These are phyloP conservation scores for Steinernema feltiae DNA, from an alignment of 1,140 invertebrate genomes.

Conservation along the genomic window DNA sequence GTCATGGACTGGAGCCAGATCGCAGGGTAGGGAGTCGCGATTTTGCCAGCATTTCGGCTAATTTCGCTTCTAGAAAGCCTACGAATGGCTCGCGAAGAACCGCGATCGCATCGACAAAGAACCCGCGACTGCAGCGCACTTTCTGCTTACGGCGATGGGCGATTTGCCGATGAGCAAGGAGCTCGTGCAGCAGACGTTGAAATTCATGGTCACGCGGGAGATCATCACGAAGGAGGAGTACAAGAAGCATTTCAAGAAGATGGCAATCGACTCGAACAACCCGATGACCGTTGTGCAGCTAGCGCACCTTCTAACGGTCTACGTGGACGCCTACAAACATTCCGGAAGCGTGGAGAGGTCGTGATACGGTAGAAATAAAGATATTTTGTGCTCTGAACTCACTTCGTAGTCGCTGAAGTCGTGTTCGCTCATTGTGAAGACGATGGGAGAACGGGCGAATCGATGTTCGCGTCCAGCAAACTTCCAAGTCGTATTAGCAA, in stretches of 20 bases:
- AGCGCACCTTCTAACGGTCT: constrained; percentile 21
- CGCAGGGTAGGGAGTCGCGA: background rate
- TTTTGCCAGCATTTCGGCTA: background rate
- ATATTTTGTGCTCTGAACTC: too few species aligned
- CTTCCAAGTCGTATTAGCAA: too few species aligned
- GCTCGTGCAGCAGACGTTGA: background rate
- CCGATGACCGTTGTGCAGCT: constrained; percentile 17
- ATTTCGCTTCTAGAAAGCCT: constrained; percentile 16
- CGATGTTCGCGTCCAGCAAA: too few species aligned
- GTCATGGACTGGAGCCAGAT: background rate
- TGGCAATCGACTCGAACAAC: background rate
- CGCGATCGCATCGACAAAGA: background rate
- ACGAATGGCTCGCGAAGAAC: constrained; percentile 16
- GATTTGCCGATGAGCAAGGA: constrained; percentile 10
- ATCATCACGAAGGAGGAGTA: constrained; percentile 20
- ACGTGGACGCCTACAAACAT: constrained; percentile 12
- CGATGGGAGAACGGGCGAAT: background rate
- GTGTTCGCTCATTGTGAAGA: background rate
- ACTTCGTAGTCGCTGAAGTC: constrained; percentile 25
- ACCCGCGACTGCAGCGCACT: background rate
- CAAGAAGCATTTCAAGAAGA: background rate
- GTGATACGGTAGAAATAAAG: too few species aligned
- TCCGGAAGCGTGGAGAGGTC: too few species aligned
- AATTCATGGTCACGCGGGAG: constrained; percentile 9
- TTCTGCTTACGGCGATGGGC: constrained; percentile 15